Conservation (phyloP, 2,797 vertebrate species). For the Pteronotus mesoamericanus region DNA sequence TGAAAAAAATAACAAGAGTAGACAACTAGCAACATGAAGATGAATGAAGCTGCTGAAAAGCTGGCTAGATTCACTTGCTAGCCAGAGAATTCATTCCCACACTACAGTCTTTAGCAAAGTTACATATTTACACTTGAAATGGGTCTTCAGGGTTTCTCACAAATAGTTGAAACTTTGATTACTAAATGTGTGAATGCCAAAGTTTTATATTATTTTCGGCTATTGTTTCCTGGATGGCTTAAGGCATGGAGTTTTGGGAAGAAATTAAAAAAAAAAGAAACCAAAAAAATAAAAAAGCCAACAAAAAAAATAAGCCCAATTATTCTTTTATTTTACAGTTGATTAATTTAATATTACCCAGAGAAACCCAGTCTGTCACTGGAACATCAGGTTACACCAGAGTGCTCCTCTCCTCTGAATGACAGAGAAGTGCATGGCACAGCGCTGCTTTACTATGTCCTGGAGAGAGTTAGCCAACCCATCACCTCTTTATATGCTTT, state of each 20-base stretch:
- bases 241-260: neutral
- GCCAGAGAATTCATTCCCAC: neutral
- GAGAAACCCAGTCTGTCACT: neutral
- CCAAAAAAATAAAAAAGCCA: neutral
- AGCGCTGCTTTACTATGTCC: neutral
- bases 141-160: neutral
- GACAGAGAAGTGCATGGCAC: neutral
- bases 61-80: neutral
- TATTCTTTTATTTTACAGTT: neutral
- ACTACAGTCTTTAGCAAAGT: neutral
- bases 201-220: neutral
- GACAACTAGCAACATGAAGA: neutral
- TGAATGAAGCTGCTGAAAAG: neutral
- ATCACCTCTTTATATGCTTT: conserved; percentile 41
- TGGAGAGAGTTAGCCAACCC: conserved; percentile 30
- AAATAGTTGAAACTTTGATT: neutral
- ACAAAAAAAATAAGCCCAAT: neutral
- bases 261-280: neutral
- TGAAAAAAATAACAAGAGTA: neutral
- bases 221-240: neutral
- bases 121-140: neutral
- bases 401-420: neutral
- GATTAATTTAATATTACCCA: neutral
- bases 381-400: neutral
- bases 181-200: neutral